These are phyloP conservation scores for Drosophila watanabei DNA, from an alignment of 1,140 invertebrate genomes.

Conservation along the genomic window DNA sequence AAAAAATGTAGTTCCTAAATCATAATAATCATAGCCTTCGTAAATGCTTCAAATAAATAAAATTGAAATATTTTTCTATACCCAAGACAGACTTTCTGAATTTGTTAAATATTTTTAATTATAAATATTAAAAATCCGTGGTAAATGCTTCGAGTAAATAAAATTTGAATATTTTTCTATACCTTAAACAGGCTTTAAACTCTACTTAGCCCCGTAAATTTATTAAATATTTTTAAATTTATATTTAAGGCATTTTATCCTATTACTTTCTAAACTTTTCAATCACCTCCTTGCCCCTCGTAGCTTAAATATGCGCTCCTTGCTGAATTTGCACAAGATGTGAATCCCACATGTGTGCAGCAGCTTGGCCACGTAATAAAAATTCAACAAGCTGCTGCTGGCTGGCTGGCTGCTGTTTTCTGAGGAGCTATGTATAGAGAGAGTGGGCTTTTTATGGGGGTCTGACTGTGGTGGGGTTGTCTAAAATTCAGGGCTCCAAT, in stretches of 20 bases:
- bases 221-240: background rate
- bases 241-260: background rate
- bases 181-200: background rate
- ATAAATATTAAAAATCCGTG: too few relatives aligned
- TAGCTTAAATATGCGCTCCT: background rate
- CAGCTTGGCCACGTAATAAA: conserved; percentile 71
- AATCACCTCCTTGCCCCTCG: background rate
- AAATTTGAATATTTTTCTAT: too few relatives aligned
- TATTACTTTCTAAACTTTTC: background rate
- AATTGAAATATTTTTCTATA: too few relatives aligned
- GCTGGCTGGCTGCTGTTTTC: conserved; percentile 14
- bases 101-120: background rate
- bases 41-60: too few relatives aligned
- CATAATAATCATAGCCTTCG: too few relatives aligned
- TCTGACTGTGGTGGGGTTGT: background rate
- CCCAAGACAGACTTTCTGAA: too few relatives aligned
- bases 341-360: conserved; percentile 33
- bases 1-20: too few relatives aligned
- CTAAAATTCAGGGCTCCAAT: conserved; percentile 19
- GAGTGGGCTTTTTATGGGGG: conserved; percentile 45
- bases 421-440: conserved; percentile 33
- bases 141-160: too few relatives aligned
- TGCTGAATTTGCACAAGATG: conserved; percentile 8
- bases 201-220: background rate
- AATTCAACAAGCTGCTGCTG: conserved; percentile 72